Evolutionary conservation across 2,888 invertebrate species (phyloP), one percentile per base, ranked within the genome.

Genomic region (Exocentrus adspersus): DNA sequence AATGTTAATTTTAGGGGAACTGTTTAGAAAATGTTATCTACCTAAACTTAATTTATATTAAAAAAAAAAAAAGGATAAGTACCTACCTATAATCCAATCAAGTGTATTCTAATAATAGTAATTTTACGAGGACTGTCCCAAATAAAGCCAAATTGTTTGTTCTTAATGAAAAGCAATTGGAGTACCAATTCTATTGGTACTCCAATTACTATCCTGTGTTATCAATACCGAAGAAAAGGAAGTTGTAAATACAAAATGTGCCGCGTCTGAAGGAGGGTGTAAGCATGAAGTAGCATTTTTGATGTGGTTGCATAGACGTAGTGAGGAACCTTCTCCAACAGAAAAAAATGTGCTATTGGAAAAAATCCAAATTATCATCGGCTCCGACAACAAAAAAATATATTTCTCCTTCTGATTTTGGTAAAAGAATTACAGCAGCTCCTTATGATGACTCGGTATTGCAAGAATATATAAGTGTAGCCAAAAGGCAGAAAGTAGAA

Each of bases 211-310:
- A 17, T 30, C 51, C 16, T 51, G 51, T 17, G 43, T 46, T 6
- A 48, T 65, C n/a, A 30, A 63, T 48, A 46, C 42, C 14, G 51
- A 68, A 32, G 65, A 69, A 65, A 58, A 59, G 6, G 48, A 60
- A 41, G 58, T 65, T 10, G 17, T 62, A 21, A 30, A 20, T 14
- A 20, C 16, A 20, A 24, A 59, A 30, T 65, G 65, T 60, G 30
- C 58, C 19, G 66, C 60, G 56, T 66, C 64, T 24, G 60, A 54
- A 19, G 69, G 68, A 30, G 65, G 63, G 3, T 69, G 68, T 46
- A 69, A 69, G 51, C 69, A 67, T 43, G 62, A 58, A 41, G 51
- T 69, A 7, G 24, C 24, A 24, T 7, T 24, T 24, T 24, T 24
- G 24, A 24, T 24, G 24, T 24, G 24, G 24, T 24, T 24, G 7